Evolutionary conservation across 2,888 invertebrate genomes (phyloP), one percentile per base, ranked within the genome.

Genomic region (Epsilonema sp.): DNA sequence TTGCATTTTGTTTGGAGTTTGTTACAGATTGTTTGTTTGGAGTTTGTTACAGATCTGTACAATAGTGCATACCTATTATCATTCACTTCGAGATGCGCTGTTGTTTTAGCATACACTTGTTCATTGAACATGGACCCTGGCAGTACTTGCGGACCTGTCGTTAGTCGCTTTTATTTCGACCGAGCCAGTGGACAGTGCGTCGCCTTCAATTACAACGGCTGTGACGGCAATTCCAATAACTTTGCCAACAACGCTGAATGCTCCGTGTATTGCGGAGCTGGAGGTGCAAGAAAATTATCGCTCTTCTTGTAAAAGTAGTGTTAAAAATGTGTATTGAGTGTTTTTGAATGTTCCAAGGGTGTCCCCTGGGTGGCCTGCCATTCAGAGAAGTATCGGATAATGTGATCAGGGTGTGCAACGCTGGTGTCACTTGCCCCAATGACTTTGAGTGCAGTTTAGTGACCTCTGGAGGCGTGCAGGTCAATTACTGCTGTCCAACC

Each of bases 241-340:
- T 60, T 60, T 47, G 50, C 56, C 21, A 53, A 52, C 16, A 48
- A 54, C 3, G 57, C 57, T 37, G 53, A 55, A 26, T 60, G 60
- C 31, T 56, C 59, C 23, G 52, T 54, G 13, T 60, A 58, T 39
- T 60, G 60, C 48, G 60, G 59, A 37, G 57, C 58, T 13, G 59
- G 59, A 16, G 59, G 44, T n/a, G n/a, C n/a, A n/a, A n/a, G n/a
- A n/a, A n/a, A n/a, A n/a, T n/a, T n/a, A n/a, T n/a, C n/a, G n/a
- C n/a, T n/a, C n/a, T n/a, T n/a, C n/a, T n/a, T n/a, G n/a, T n/a
- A n/a, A n/a, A n/a, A n/a, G n/a, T n/a, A n/a, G n/a, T n/a, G n/a
- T n/a, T n/a, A n/a, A n/a, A n/a, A n/a, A n/a, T n/a, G n/a, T n/a
- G n/a, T n/a, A n/a, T n/a, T n/a, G n/a, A n/a, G n/a, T n/a, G n/a